These are phyloP conservation scores for Nasalis larvatus DNA, from an alignment of 2,113 vertebrate species.

Conservation along the genomic window DNA sequence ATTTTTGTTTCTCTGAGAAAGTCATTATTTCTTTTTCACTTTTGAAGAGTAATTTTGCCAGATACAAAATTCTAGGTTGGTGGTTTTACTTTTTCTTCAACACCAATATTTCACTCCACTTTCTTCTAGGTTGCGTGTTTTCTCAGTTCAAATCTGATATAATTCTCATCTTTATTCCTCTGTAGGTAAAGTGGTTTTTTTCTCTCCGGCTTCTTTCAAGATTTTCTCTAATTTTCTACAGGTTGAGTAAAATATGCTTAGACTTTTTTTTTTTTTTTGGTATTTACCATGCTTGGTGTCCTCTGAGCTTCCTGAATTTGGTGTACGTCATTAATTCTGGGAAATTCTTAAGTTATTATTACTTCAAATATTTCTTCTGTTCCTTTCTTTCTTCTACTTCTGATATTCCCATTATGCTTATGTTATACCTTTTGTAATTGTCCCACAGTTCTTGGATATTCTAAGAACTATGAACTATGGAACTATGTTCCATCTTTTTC, in stretches of 20 bases:
- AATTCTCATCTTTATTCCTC: background rate
- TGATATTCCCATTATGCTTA: background rate
- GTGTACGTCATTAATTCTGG: background rate
- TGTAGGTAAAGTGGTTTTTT: background rate
- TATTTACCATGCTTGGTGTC: background rate
- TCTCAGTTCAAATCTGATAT: background rate
- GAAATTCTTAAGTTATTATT: background rate
- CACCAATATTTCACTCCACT: background rate
- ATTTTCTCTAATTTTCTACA: background rate
- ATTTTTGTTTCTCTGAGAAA: background rate
- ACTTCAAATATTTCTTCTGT: constrained; percentile 10
- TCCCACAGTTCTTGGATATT: background rate
- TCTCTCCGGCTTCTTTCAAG: background rate
- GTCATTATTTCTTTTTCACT: background rate
- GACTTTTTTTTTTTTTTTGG: background rate
- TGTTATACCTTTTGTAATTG: background rate
- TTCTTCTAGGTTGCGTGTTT: background rate
- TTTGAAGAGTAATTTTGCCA: background rate
- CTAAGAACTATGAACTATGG: background rate
- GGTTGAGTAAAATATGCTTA: background rate
- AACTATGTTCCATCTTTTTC: background rate
- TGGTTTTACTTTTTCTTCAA: background rate
- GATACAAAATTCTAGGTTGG: background rate
- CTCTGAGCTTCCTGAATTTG: background rate
- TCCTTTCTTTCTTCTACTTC: background rate